These are phyloP conservation scores for Danio rerio DNA, from an alignment of 2,113 vertebrate genomes.

Conservation along the genomic window GRCz12tu NC_133176.1:19265501-19266000, in stretches of 20 bases:
- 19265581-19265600: conserved; percentile 7
- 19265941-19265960: not conserved
- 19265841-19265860: conserved; percentile 98
- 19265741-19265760: not conserved
- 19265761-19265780: conserved; percentile 78
- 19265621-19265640: conserved; percentile 7
- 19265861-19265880: conserved; percentile 93
- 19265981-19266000: not conserved
- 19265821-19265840: conserved; percentile 94
- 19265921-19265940: conserved; percentile 93
- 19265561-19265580: not conserved
- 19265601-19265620: not conserved
- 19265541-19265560: not conserved
- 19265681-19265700: not conserved
- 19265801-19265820: conserved; percentile 90
- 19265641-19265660: conserved; percentile 18
- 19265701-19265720: not conserved
- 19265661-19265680: not conserved
- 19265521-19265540: not conserved
- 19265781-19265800: conserved; percentile 89
- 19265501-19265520: not conserved
- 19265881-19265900: conserved; percentile 94
- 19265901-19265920: conserved; percentile 92
- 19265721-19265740: conserved; percentile 10
- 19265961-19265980: not conserved